Evolutionary conservation across 2,797 vertebrate species (phyloP).

Genomic region (Cynodonichthys magdalenae): DNA sequence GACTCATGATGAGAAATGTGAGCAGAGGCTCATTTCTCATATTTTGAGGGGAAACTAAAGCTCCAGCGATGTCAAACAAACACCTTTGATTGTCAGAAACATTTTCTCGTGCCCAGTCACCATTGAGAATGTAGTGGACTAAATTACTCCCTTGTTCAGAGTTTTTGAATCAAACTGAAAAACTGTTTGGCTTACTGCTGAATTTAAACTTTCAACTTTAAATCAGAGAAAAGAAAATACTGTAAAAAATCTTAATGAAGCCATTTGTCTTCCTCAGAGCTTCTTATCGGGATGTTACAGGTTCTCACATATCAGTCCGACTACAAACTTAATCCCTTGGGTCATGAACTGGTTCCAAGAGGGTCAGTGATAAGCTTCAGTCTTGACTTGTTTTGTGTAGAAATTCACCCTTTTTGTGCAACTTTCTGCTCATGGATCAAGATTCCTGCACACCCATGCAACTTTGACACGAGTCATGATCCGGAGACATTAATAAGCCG

Average conservation of each 20-base stretch:
- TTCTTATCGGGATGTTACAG: background rate
- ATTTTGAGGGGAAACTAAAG: background rate
- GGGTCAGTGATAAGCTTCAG: conserved; percentile 16
- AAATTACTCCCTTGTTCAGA: too few species aligned
- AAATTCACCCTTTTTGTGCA: background rate
- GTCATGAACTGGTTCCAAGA: conserved; percentile 14
- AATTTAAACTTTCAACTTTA: background rate
- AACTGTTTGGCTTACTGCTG: background rate
- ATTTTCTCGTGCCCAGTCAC: background rate
- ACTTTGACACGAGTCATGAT: background rate
- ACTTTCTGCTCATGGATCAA: too few species aligned
- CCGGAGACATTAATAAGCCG: background rate
- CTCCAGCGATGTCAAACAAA: background rate
- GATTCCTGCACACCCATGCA: background rate
- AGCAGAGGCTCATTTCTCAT: conserved; percentile 8
- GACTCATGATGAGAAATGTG: conserved; percentile 17
- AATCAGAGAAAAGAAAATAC: background rate
- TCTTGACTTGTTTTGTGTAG: background rate
- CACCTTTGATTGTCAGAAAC: background rate
- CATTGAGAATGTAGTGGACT: too few species aligned
- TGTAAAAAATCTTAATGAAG: too few species aligned
- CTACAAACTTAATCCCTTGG: conserved; percentile 13
- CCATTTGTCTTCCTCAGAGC: too few species aligned
- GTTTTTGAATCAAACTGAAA: too few species aligned
- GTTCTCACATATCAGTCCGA: conserved; percentile 7